A percentile compares a stretch with the other conserved stretches of the same genome.
Evolutionary conservation across 1,140 invertebrate genomes (phyloP).

Genomic region (Atta colombica): DNA sequence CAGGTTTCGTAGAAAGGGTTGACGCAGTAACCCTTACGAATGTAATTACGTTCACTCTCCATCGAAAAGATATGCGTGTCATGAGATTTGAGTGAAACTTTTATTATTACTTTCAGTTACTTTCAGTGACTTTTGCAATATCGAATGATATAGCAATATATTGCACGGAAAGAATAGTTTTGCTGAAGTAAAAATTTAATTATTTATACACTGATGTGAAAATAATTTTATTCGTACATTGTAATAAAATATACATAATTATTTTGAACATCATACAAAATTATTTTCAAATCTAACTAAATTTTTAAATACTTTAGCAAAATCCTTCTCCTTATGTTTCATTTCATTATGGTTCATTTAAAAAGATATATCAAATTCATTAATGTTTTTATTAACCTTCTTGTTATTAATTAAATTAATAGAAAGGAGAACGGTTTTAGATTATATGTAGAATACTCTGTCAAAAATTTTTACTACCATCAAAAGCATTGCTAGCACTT

Average conservation of each 20-base stretch:
- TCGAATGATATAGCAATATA: neutral
- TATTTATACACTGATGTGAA: too few species aligned
- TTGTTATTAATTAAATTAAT: neutral
- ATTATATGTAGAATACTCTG: constrained; percentile 12
- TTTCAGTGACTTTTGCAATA: neutral
- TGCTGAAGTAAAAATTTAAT: too few species aligned
- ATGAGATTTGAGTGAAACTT: constrained; percentile 5
- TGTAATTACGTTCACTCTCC: neutral
- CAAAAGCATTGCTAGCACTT: neutral
- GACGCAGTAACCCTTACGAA: constrained; percentile 38
- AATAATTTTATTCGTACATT: too few species aligned
- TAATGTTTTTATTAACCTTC: neutral
- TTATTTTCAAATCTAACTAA: too few species aligned
- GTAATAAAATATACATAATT: too few species aligned
- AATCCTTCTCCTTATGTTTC: too few species aligned
- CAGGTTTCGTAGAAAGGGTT: constrained; percentile 46
- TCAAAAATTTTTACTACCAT: constrained; percentile 14
- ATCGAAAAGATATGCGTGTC: constrained; percentile 4
- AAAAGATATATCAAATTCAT: neutral
- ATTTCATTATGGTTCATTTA: too few species aligned
- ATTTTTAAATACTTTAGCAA: too few species aligned
- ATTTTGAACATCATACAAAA: too few species aligned
- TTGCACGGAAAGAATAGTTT: neutral
- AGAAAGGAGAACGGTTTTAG: neutral
- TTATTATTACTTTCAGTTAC: neutral